Base-by-base conservation (phyloP, 2,888 invertebrate species). In the Chrysodeixis includens region DNA sequence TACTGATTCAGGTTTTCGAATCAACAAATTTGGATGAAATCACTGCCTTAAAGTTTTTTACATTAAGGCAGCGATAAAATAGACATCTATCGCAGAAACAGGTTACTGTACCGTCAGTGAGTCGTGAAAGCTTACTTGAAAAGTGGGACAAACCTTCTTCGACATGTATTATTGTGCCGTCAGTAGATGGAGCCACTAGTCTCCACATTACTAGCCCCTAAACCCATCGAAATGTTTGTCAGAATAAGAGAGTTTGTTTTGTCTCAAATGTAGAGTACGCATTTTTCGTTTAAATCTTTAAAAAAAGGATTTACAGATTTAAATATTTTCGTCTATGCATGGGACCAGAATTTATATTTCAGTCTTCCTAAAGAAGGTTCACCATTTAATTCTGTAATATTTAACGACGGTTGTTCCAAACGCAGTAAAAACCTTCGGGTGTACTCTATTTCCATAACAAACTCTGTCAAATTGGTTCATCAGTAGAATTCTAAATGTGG, bases 121-220 rank as follows among this genome's bases (percentile, higher is more conserved):
- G 46, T 49, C 26, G 26, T 7, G 20, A 49, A 9, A 20, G 20
- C 2, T 10, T 49, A 49, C 2, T 10, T 49, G 8, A 16, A n/a
- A 12, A 1, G 9, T 6, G 18, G 32, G 14, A 30, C 14, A 46
- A 18, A 7, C 35, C 10, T 14, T 30, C 56, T 2, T n/a, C 49
- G 8, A 32, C 5, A 14, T 62, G 14, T 62, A 58, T 20, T 46
- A 16, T 30, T 26, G 2, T 7, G 1, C 9, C 46, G 32, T 46
- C 51, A 59, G 56, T 63, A 75, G 75, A 76, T 75, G 76, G 75
- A n/a, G 73, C 58, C 46, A 69, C 35, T 57, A 16, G 76, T 75
- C 16, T 32, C 10, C 20, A 9, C 0, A n/a, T 40, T 35, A 35
- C 35, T 35, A 3, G 12, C 40, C 12, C 9, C 1, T n/a, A n/a